Conservation (phyloP, 2,797 vertebrate species). For the Silurus lanzhouensis region DNA sequence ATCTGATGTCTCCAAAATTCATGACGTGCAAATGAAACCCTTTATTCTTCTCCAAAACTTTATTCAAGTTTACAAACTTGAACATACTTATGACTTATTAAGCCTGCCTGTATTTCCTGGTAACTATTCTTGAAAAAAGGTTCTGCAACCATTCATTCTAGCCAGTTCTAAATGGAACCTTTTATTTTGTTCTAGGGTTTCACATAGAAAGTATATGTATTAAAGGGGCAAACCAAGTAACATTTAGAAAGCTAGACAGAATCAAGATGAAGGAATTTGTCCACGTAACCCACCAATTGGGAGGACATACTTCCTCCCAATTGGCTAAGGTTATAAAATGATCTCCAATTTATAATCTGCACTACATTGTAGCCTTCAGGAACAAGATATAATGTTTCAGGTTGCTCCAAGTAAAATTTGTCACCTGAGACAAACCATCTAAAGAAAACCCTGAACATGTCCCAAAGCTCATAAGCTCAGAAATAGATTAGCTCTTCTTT, state of each 20-base stretch:
- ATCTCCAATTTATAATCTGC: neutral
- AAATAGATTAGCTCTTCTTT: neutral
- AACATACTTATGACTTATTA: neutral
- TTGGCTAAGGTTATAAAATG: neutral
- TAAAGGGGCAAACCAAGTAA: neutral
- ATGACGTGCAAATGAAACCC: constrained; percentile 28
- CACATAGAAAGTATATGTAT: neutral
- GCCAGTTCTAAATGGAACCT: neutral
- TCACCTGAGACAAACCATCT: neutral
- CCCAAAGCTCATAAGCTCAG: neutral
- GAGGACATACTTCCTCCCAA: neutral
- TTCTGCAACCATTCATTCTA: neutral
- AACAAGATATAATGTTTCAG: neutral
- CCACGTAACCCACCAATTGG: neutral
- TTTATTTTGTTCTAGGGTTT: neutral
- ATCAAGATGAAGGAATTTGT: neutral
- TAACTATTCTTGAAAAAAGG: neutral
- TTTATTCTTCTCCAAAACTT: neutral
- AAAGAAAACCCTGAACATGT: neutral
- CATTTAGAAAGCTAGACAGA: neutral
- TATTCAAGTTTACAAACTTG: neutral
- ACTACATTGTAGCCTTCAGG: neutral
- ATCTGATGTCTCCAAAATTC: constrained; percentile 6
- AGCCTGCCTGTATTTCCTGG: neutral
- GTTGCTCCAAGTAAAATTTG: neutral